Percentiles rank a stretch among this genome's conserved stretches.
Evolutionary conservation across 1,140 invertebrate species (phyloP).

Genomic region (Ptiloglossa arizonensis): DNA sequence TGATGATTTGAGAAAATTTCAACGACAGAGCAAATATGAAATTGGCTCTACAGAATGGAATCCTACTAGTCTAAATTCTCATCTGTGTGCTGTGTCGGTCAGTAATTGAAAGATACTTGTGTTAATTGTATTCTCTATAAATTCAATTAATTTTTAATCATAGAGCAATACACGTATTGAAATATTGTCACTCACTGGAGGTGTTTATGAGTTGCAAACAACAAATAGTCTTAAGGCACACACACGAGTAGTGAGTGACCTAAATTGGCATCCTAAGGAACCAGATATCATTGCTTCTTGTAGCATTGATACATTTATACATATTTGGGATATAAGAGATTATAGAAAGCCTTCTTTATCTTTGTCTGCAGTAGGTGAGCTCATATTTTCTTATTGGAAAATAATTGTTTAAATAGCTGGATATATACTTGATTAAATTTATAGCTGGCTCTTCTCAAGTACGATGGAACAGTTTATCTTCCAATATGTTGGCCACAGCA

Average conservation of each 20-base stretch:
- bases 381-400: not conserved
- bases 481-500: slow-evolving; percentile 93
- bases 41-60: slow-evolving; percentile 96
- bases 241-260: slow-evolving; percentile 93
- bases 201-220: slow-evolving; percentile 84
- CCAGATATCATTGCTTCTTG: slow-evolving; percentile 95
- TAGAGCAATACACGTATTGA: slow-evolving; percentile 93
- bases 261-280: slow-evolving; percentile 96
- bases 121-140: slow-evolving; percentile 33
- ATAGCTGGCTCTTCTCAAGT: slow-evolving; percentile 95
- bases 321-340: slow-evolving; percentile 96
- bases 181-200: slow-evolving; percentile 88
- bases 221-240: slow-evolving; percentile 91
- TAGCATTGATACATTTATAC: slow-evolving; percentile 96
- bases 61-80: slow-evolving; percentile 88
- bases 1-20: slow-evolving; percentile 89
- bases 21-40: slow-evolving; percentile 96
- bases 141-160: slow-evolving; percentile 59
- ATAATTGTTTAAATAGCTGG: not conserved
- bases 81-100: slow-evolving; percentile 95
- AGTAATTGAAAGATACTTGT: slow-evolving; percentile 73
- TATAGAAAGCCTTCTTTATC: slow-evolving; percentile 90
- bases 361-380: slow-evolving; percentile 89
- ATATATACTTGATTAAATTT: slow-evolving; percentile 37
- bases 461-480: slow-evolving; percentile 93